Evolutionary conservation across 2,888 invertebrate genomes (phyloP).

Genomic region (Doris montereyensis): DNA sequence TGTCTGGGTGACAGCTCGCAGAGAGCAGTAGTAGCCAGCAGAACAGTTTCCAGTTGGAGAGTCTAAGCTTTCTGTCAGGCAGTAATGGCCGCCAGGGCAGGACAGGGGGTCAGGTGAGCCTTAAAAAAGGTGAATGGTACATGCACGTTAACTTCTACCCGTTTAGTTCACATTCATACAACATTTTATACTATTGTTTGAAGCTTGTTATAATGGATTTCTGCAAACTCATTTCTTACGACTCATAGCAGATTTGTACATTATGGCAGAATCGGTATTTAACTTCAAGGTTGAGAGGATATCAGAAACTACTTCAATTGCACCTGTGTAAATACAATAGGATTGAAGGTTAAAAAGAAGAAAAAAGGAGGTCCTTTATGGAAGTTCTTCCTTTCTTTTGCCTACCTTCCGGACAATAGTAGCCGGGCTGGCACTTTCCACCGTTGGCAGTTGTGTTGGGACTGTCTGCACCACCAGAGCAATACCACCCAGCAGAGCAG

Average conservation of each 20-base stretch:
- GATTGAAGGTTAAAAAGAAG: neutral
- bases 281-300: too few relatives aligned
- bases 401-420: constrained; percentile 66
- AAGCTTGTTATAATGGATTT: too few relatives aligned
- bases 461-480: constrained; percentile 53
- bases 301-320: neutral
- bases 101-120: constrained; percentile 61
- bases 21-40: constrained; percentile 66
- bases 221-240: too few relatives aligned
- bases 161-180: too few relatives aligned
- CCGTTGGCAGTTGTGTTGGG: constrained; percentile 60
- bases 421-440: constrained; percentile 64
- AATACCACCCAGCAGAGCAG: constrained; percentile 66
- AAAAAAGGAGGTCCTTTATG: neutral
- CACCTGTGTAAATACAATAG: neutral
- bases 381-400: too few relatives aligned
- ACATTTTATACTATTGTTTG: too few relatives aligned
- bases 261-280: too few relatives aligned
- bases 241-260: too few relatives aligned
- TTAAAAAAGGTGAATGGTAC: too few relatives aligned
- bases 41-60: constrained; percentile 64
- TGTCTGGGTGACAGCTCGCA: constrained; percentile 47
- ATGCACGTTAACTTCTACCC: too few relatives aligned
- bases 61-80: constrained; percentile 60
- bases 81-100: constrained; percentile 67